Evolutionary conservation across 2,888 invertebrate genomes (phyloP), one percentile per base, ranked within the genome.

Genomic region (Meghimatium bilineatum): DNA sequence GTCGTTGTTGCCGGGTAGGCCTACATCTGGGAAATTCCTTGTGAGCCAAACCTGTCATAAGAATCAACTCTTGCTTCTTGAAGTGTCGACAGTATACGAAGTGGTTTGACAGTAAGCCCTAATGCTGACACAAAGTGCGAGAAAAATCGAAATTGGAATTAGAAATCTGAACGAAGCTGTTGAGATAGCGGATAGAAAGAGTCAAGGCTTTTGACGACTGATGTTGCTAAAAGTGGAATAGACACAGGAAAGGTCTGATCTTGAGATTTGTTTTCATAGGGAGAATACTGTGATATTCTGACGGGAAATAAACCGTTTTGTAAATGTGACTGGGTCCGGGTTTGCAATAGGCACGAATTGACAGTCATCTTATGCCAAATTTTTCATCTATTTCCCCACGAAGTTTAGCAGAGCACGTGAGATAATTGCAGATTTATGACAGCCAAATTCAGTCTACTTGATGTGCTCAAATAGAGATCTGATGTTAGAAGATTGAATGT

Each of bases 301-400:
- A 49, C 72, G 29, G 72, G n/a, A 72, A 72, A 72, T 72, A 72
- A 72, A 44, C 72, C 72, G 44, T 72, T 72, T 72, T 72, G 72
- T n/a, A 72, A 72, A 49, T 72, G 26, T 72, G 72, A 72, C 44
- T 49, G 72, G 72, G 49, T 72, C 44, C n/a, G 12, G 44, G 72
- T 49, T 72, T 72, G n/a, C 44, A n/a, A 44, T 12, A 29, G 44
- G 12, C 49, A 49, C 29, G 10, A 12, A 72, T 29, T 44, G 44
- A 29, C 72, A 36, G 29, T 49, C 29, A 26, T 38, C 6, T n/a
- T 0, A 29, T 20, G 38, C 20, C 36, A n/a, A 38, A 71, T 36
- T 71, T 71, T n/a, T 23, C 71, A 6, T 1, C 10, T 17, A 20
- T n/a, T 44, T 44, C 17, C n/a, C 49, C 29, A 1, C 3, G 44